Percentiles rank a stretch among this genome's conserved stretches.
Evolutionary conservation across 2,888 invertebrate genomes (phyloP).

Genomic region (Acanthosepion lycidas): DNA sequence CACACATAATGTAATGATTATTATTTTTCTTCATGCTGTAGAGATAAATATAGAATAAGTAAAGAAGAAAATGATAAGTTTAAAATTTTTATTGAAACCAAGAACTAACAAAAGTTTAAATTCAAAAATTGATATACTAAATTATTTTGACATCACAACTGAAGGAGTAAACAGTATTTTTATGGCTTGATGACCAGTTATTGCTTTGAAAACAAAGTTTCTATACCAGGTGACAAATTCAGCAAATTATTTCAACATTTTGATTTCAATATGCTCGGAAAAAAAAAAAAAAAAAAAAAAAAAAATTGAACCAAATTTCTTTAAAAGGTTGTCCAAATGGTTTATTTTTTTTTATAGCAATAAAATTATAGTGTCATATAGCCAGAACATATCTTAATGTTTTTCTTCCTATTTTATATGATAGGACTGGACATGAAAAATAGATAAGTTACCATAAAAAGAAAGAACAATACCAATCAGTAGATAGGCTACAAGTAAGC

Average conservation of each 20-base stretch:
- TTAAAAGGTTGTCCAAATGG: not conserved
- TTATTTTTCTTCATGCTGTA: too few species aligned
- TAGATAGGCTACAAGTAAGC: not conserved
- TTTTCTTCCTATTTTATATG: slow-evolving; percentile 13
- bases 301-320: not conserved
- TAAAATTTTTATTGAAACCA: too few species aligned
- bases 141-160: too few species aligned
- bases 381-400: not conserved
- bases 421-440: not conserved
- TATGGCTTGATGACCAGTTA: too few species aligned
- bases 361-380: not conserved
- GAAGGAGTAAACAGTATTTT: too few species aligned
- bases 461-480: not conserved
- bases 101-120: too few species aligned
- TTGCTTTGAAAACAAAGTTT: not conserved
- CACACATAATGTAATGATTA: too few species aligned
- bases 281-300: not conserved
- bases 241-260: not conserved
- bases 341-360: not conserved
- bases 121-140: too few species aligned
- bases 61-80: too few species aligned
- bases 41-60: too few species aligned
- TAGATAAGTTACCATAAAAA: slow-evolving; percentile 24
- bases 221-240: not conserved
- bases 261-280: not conserved